Evolutionary conservation across 2,797 vertebrate genomes (phyloP).

Genomic region (Pelodytes ibericus): DNA sequence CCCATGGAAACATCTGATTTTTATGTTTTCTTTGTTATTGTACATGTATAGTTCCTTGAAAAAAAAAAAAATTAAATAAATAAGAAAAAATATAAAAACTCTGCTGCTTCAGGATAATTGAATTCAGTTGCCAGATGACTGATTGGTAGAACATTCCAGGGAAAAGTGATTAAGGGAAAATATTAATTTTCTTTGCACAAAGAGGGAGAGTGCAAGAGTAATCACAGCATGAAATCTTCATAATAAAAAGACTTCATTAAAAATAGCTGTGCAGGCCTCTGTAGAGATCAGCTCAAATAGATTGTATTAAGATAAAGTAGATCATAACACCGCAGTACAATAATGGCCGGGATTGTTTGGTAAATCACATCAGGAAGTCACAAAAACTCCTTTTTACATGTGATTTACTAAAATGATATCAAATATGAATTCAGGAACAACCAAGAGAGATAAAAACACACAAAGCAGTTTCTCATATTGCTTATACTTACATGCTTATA

Average conservation of each 20-base stretch:
- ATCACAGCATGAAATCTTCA: constrained; percentile 71
- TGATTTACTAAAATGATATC: constrained; percentile 35
- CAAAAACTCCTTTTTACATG: constrained; percentile 59
- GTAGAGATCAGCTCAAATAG: constrained; percentile 70
- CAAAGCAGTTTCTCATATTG: background rate
- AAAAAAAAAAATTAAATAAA: background rate
- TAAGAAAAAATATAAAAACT: background rate
- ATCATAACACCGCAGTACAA: constrained; percentile 62
- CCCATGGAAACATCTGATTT: background rate
- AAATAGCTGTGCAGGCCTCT: constrained; percentile 65
- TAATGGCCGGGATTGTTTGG: constrained; percentile 68
- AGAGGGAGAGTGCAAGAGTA: constrained; percentile 66
- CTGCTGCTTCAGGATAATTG: constrained; percentile 41
- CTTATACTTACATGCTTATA: background rate
- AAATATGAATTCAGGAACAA: constrained; percentile 24
- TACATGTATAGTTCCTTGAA: background rate
- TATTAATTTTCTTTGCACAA: constrained; percentile 74
- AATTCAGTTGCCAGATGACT: constrained; percentile 51
- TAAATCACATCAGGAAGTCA: constrained; percentile 67
- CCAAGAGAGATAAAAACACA: background rate
- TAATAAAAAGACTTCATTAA: constrained; percentile 68
- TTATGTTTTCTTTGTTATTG: background rate
- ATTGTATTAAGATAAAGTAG: constrained; percentile 77
- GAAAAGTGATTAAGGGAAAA: constrained; percentile 70
- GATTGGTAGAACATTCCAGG: constrained; percentile 64